Base-by-base conservation (phyloP, 2,888 invertebrate genomes). In the Linnaemya vulpina region DNA sequence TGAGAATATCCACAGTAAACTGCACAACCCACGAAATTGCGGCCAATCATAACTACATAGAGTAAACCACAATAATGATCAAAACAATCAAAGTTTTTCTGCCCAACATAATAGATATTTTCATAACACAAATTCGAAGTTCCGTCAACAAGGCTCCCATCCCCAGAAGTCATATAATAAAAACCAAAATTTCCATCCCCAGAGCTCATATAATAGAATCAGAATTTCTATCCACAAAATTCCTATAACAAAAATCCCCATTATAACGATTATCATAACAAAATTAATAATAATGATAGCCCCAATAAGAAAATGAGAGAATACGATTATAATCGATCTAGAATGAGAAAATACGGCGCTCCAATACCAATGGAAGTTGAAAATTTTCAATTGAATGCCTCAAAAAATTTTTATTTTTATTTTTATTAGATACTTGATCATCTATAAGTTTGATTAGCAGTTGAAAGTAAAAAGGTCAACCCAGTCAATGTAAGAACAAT, bases 341-440 rank as follows among this genome's bases (percentile, higher is more conserved):
- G 67, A n/a, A 51, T 46, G n/a, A 51, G 49, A n/a, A 25, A 25
- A 35, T 67, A 67, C 51, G 67, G 51, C 9, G 68, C 68, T n/a
- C 35, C 67, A 30, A 15, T 51, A n/a, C 17, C 51, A 35, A 67
- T 68, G 38, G 35, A 68, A 35, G 35, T 70, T 11, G 70, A 55
- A 70, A 70, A 70, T 70, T 70, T 70, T 53, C 38, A 40, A 9
- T 22, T 70, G 49, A 22, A 38, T 5, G 55, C 70, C 38, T 53
- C 53, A 8, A 17, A 7, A 1, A 53, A 13, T 30, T 70, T 9
- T 38, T 9, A 4, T 8, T 38, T 38, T 22, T 15, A 35, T 68
- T 51, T 22, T 20, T 68, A n/a, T 0, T 53, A 17, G 51, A 68
- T 20, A 17, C 51, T 25, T 4, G 38, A 9, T 38, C 30, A 20